These are phyloP conservation scores for Procambarus clarkii DNA, from an alignment of 1,140 invertebrate species.

Conservation along the genomic window DNA sequence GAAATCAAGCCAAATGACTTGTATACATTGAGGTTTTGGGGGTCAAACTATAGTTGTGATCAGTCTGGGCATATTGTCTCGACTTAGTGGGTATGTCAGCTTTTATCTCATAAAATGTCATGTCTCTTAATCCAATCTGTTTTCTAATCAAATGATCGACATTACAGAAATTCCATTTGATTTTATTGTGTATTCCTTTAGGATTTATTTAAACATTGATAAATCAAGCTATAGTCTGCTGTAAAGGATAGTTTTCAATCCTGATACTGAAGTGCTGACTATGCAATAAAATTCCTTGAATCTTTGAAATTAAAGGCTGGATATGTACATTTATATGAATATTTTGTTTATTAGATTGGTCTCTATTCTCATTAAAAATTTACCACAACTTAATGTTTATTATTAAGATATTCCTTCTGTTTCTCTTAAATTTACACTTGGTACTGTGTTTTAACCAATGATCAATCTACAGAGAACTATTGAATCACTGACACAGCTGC, in stretches of 20 bases:
- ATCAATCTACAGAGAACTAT: too few relatives aligned
- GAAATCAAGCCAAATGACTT: not conserved
- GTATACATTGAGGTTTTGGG: not conserved
- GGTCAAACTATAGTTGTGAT: not conserved
- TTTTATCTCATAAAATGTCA: not conserved
- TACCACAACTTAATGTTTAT: not conserved
- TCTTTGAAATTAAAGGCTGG: not conserved
- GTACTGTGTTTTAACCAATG: too few relatives aligned
- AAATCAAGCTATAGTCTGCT: not conserved
- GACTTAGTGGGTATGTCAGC: not conserved
- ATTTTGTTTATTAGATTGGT: constrained; percentile 12
- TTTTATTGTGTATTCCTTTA: not conserved
- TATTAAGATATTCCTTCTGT: too few relatives aligned
- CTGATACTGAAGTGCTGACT: not conserved
- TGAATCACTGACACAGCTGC: too few relatives aligned
- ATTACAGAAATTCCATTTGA: not conserved
- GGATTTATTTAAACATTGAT: not conserved
- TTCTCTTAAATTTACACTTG: too few relatives aligned
- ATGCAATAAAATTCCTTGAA: not conserved
- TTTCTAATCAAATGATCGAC: not conserved
- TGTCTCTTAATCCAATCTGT: not conserved
- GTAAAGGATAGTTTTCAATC: not conserved
- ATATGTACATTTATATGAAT: constrained; percentile 6
- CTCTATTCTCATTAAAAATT: constrained; percentile 16
- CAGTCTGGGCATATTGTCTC: constrained; percentile 16